Base-by-base conservation (phyloP, 2,888 invertebrate genomes). In the Proisotoma minuta region DNA sequence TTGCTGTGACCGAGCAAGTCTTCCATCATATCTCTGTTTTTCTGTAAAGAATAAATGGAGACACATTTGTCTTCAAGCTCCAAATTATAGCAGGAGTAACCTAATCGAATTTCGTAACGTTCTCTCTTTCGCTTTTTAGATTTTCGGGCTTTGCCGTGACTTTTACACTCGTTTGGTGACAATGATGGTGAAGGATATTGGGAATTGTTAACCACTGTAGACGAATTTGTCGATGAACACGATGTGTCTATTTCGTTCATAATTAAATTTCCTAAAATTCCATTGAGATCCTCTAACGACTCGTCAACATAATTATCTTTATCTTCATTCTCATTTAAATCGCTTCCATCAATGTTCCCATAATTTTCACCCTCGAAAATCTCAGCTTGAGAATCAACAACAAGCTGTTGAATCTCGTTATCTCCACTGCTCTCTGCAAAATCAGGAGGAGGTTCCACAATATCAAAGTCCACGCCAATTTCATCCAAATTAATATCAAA, bases 11-110 rank as follows among this genome's bases (percentile, higher is more conserved):
- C 81, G 56, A 86, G 82, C 72, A 87, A 81, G 75, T 87, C 86
- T 78, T 85, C 87, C 86, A 88, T 87, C 75, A 86, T 80, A 77
- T 87, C 87, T 77, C 86, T 86, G 78, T 87, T 87, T 80, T 86
- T 85, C 87, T 87, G 85, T 66, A 85, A 85, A 70, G 76, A 77
- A 74, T 76, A 78, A 75, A 75, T 71, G 63, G 65, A 70, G 56
- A 71, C 61, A 60, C 65, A 60, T 69, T 63, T 70, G 63, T 64
- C 60, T 58, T 72, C 66, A 50, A 66, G 60, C 48, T 66, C 66
- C 43, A 74, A 57, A 26, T 68, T 64, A 58, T 69, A 69, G 47
- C 70, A 66, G 59, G 58, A 59, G 60, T 73, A 73, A 5, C 75
- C 75, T 15, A 75, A 67, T 51, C 73, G 72, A 59, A 75, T 74